A percentile compares a stretch with the other conserved stretches of the same genome.
Evolutionary conservation across 2,888 invertebrate genomes (phyloP).

Genomic region (Folsomia manolachei): DNA sequence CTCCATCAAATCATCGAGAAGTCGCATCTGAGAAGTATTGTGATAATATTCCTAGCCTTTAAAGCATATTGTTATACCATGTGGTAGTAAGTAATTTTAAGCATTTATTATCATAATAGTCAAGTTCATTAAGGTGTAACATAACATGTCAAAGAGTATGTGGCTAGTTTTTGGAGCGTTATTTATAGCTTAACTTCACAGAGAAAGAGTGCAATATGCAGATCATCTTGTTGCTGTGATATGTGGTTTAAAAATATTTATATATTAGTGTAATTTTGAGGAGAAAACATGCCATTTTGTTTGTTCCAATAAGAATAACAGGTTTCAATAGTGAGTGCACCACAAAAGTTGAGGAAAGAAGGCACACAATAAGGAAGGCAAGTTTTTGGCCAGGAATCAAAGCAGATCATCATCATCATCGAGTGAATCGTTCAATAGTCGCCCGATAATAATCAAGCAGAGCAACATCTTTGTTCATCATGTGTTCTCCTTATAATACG

Average conservation of each 20-base stretch:
- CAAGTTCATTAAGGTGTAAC: neutral
- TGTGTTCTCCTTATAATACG: neutral
- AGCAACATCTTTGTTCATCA: neutral
- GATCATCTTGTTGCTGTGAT: neutral
- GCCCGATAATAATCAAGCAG: neutral
- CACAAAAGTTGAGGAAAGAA: neutral
- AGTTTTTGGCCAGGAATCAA: neutral
- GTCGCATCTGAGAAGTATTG: neutral
- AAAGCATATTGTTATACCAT: neutral
- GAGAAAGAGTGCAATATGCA: neutral
- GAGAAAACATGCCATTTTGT: neutral
- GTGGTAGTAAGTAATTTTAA: neutral
- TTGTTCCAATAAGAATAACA: neutral
- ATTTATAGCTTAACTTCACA: neutral
- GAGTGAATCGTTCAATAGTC: neutral
- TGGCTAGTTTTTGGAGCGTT: neutral
- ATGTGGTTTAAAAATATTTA: neutral
- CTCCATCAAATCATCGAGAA: neutral
- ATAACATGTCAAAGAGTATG: neutral
- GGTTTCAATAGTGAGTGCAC: neutral
- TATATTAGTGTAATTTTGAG: neutral
- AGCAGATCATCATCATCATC: neutral
- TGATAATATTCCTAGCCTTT: neutral
- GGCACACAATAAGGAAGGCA: neutral
- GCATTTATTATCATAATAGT: neutral